Evolutionary conservation across 2,888 invertebrate genomes (phyloP), one percentile per base, ranked within the genome.

Genomic region (Volucella inflata): DNA sequence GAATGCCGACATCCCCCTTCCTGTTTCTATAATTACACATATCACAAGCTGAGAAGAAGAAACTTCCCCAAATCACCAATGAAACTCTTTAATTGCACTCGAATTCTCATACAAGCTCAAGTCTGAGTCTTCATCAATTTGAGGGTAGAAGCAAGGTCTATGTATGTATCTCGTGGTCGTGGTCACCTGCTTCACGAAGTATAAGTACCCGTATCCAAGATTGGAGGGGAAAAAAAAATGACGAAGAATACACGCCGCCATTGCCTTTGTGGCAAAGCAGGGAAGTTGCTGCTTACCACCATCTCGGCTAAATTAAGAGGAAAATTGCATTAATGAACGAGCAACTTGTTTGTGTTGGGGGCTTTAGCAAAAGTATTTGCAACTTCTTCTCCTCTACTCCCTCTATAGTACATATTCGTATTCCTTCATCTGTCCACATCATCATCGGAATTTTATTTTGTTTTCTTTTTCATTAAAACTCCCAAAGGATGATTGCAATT

Each of bases 301-400:
- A 1, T 38, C 16, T 36, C 42, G 65, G 53, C 51, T 70, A 75
- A 84, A 79, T 84, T 84, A 68, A 59, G 75, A 79, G 79, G 74
- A 74, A 84, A 71, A 84, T 84, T 84, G 78, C 79, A 84, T 84
- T 84, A 84, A 84, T 84, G 83, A 84, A 75, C 83, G 75, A 84
- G 70, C 70, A 84, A 84, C 83, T 84, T 65, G 83, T 83, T 83
- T 83, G 74, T 44, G 30, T 59, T 50, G 44, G 57, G 59, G 57
- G 59, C 46, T 48, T 17, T 51, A 12, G 74, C 57, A 36, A 51
- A 59, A 57, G 57, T 38, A 50, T 38, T 51, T 30, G 6, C 21
- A 51, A 51, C 64, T 55, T 53, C 38, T 64, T 50, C 74, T 17
- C n/a, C 38, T 36, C 36, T 12, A 10, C 42, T 3, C 8, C 40